Evolutionary conservation across 37 sponge, comb jelly and placozoan species (phyloP).

Genomic region (Haliclona indistincta): DNA sequence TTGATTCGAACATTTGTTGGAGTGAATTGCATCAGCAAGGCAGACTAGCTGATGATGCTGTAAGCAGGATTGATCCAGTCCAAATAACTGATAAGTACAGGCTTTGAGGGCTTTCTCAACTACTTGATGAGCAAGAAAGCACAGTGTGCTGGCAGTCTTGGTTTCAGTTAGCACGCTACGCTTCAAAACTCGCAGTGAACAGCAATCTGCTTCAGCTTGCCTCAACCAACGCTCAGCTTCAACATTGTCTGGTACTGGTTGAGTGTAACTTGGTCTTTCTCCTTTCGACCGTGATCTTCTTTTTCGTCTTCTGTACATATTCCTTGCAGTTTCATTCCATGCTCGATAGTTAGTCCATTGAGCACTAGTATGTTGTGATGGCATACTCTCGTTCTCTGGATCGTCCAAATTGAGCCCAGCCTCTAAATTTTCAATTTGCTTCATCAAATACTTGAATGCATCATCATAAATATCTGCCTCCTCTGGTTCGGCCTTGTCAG

Average conservation of each 20-base stretch:
- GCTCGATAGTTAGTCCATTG: neutral
- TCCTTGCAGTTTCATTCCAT: no score
- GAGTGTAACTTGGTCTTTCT: neutral
- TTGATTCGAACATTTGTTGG: neutral
- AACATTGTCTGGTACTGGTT: neutral
- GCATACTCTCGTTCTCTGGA: neutral
- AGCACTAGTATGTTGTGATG: neutral
- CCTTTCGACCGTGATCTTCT: neutral
- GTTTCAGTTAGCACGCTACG: neutral
- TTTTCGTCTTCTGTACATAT: neutral
- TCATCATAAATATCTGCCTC: conserved; percentile 7
- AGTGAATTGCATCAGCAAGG: neutral
- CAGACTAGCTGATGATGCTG: neutral
- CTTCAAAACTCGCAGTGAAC: neutral
- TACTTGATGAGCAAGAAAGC: conserved; percentile 4
- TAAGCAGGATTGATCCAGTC: neutral
- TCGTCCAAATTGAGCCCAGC: conserved; percentile 15
- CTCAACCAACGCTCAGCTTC: neutral
- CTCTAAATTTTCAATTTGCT: conserved; percentile 23
- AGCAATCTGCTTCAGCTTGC: conserved; percentile 11
- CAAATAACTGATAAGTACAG: no score
- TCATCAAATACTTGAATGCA: conserved; percentile 25
- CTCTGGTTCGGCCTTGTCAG: conserved; percentile 23
- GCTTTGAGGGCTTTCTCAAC: no score
- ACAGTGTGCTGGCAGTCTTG: neutral